Percentiles rank a stretch among this genome's conserved stretches.
These are phyloP conservation scores for Acrobasis consociella DNA, from an alignment of 2,888 invertebrate species.

Conservation along the genomic window DNA sequence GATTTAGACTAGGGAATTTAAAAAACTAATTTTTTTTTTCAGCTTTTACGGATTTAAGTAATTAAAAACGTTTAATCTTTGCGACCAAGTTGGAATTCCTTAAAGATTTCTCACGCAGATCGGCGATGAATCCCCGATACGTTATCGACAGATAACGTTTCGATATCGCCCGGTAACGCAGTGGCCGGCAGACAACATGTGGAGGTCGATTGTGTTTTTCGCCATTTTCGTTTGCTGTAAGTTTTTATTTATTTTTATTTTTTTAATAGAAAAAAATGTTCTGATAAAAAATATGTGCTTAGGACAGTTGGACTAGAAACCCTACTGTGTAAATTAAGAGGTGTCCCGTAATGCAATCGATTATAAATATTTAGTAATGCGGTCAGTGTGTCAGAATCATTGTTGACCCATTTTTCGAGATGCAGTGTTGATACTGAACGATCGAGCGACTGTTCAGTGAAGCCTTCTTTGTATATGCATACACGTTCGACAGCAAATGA, in stretches of 20 bases:
- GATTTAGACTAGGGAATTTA: too few species aligned
- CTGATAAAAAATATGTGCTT: neutral
- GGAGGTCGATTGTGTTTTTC: conserved; percentile 37
- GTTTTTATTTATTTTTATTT: conserved; percentile 28
- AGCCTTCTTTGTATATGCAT: too few species aligned
- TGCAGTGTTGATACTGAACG: too few species aligned
- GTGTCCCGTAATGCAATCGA: too few species aligned
- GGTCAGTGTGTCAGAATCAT: neutral
- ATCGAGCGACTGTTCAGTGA: too few species aligned
- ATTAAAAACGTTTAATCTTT: too few species aligned
- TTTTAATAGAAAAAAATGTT: neutral
- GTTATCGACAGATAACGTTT: conserved; percentile 13
- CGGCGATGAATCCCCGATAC: conserved; percentile 7
- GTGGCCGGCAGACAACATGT: conserved; percentile 39
- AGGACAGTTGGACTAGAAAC: too few species aligned
- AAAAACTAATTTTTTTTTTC: too few species aligned
- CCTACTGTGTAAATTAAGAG: too few species aligned
- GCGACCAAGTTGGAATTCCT: neutral
- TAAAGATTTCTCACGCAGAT: conserved; percentile 7
- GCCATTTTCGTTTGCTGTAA: conserved; percentile 39
- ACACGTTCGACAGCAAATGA: too few species aligned
- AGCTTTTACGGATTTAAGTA: too few species aligned
- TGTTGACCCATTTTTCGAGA: neutral
- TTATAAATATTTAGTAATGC: neutral
- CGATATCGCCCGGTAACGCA: neutral